Conservation (phyloP, 64 coral and sea anemone species). For the Dendronephthya gigantea region DNA sequence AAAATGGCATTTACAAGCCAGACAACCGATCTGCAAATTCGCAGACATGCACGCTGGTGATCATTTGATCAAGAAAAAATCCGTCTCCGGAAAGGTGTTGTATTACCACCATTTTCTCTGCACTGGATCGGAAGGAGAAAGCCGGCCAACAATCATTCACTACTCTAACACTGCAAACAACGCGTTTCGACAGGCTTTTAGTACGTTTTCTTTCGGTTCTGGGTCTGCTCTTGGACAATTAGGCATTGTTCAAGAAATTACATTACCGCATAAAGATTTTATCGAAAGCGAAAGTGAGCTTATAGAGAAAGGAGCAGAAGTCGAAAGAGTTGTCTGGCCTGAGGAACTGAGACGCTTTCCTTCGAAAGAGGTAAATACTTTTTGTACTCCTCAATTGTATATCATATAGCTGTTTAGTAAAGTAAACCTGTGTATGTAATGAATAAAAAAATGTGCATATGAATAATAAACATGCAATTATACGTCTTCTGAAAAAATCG, state of each 20-base stretch:
- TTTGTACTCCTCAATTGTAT: too few species aligned
- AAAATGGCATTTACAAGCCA: background rate
- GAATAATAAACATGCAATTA: too few species aligned
- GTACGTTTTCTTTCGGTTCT: background rate
- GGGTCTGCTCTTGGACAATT: slow-evolving; percentile 17
- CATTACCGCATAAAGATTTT: slow-evolving; percentile 15
- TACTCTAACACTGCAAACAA: slow-evolving; percentile 21
- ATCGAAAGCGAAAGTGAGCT: slow-evolving; percentile 7
- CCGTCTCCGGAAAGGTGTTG: background rate
- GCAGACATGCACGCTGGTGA: slow-evolving; percentile 8
- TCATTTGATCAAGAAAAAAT: slow-evolving; percentile 22
- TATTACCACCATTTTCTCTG: slow-evolving; percentile 37
- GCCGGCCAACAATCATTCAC: slow-evolving; percentile 12
- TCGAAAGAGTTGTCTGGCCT: slow-evolving; percentile 42
- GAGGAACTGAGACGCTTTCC: slow-evolving; percentile 34
- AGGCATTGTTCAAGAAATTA: slow-evolving; percentile 16
- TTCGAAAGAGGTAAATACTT: background rate
- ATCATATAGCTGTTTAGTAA: too few species aligned
- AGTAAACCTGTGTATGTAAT: too few species aligned
- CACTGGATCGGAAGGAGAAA: background rate
- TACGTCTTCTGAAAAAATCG: too few species aligned
- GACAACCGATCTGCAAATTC: slow-evolving; percentile 28
- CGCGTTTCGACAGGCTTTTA: background rate
- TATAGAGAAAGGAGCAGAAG: slow-evolving; percentile 10
- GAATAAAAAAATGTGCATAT: too few species aligned